phyloP scores from a whole-genome alignment of 2,888 invertebrate genomes.

The Andrena haemorrhoa region DNA sequence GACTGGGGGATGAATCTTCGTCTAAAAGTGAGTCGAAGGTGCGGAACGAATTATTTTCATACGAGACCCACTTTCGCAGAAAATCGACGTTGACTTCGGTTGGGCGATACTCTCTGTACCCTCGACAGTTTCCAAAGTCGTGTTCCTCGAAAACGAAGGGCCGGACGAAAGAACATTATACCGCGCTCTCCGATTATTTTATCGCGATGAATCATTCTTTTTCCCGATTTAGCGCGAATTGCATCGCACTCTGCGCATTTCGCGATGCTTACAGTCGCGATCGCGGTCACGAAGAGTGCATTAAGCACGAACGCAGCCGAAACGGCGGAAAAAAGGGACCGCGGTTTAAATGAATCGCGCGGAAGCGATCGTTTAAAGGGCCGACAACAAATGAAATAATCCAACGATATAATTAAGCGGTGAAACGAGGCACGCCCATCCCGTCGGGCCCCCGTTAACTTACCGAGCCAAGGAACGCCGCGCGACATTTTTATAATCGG shows the following conservation, averaged over 20 bases:
- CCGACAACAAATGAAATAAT: slow-evolving; percentile 27
- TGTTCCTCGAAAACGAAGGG: too few species aligned
- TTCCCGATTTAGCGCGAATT: too few species aligned
- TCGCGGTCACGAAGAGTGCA: too few species aligned
- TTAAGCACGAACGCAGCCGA: background rate
- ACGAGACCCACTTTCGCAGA: background rate
- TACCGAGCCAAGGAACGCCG: slow-evolving; percentile 4
- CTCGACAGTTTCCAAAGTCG: too few species aligned
- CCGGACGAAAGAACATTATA: too few species aligned
- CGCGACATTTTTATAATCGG: slow-evolving; percentile 12
- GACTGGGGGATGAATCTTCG: background rate
- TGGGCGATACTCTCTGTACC: too few species aligned
- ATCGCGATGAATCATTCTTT: too few species aligned
- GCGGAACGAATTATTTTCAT: background rate
- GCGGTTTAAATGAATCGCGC: background rate
- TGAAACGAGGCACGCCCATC: slow-evolving; percentile 7
- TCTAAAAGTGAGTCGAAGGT: background rate
- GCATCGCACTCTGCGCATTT: too few species aligned
- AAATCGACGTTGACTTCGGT: too few species aligned
- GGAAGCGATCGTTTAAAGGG: background rate
- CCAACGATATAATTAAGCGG: slow-evolving; percentile 42
- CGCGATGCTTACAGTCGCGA: too few species aligned
- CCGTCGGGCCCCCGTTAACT: slow-evolving; percentile 11
- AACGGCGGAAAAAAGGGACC: background rate
- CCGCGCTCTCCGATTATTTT: too few species aligned